Evolutionary conservation across 2,113 vertebrate species (phyloP).

Genomic region (Nannobrachium achirus): DNA sequence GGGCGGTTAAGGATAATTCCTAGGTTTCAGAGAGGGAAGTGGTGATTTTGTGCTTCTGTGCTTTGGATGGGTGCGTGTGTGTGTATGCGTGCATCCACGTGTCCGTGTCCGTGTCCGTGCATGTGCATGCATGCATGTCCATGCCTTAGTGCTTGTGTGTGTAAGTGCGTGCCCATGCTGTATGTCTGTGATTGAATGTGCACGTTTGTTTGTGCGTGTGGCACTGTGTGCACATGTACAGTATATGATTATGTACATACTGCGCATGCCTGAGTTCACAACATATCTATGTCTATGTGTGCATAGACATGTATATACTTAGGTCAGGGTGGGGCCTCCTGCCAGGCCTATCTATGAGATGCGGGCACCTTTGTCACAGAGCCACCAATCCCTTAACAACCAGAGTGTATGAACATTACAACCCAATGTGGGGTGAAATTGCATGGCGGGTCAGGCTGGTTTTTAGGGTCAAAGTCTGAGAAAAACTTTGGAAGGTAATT

Average conservation of each 20-base stretch:
- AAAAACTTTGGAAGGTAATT: conserved; percentile 53
- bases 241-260: no score
- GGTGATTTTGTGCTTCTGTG: conserved; percentile 68
- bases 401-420: conserved; percentile 50
- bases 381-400: conserved; percentile 56
- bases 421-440: conserved; percentile 55
- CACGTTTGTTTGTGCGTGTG: no score
- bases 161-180: no score
- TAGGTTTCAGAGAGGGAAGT: conserved; percentile 64
- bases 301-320: conserved; percentile 15
- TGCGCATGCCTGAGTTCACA: no score
- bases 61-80: conserved; percentile 40
- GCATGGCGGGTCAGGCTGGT: conserved; percentile 49
- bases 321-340: conserved; percentile 39
- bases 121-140: not conserved
- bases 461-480: conserved; percentile 57
- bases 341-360: conserved; percentile 40
- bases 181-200: no score
- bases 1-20: conserved; percentile 61
- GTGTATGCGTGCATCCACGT: not conserved
- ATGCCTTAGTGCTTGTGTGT: not conserved
- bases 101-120: not conserved
- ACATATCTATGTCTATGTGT: not conserved
- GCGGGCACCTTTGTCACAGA: conserved; percentile 55
- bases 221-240: no score